Base-by-base conservation (phyloP, 2,888 invertebrate species). In the Masnerella sp. region DNA sequence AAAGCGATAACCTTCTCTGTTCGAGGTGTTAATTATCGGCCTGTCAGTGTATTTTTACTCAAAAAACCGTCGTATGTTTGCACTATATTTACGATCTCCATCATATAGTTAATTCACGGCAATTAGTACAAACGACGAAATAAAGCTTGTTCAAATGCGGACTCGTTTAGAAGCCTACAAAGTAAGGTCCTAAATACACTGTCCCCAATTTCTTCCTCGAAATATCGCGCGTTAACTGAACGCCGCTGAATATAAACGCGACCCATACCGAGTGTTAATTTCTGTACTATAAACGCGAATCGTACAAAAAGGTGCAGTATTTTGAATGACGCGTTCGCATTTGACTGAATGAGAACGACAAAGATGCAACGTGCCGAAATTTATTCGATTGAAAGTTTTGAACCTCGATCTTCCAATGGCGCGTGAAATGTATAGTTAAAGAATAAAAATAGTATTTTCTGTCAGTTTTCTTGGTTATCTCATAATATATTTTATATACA, bases 1-100 rank as follows among this genome's bases (percentile, higher is more conserved):
- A 32, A 49, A 49, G 49, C 32, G 34, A 49, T 49, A 52, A 40
- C 15, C 36, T 40, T 38, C n/a, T 38, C 28, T 38, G 9, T 51
- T n/a, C 11, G 17, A 38, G 11, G 25, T 40, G 40, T 38, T 52
- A 51, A 52, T 40, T 25, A 52, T 38, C 12, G 4, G 2, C 5
- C 11, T 12, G 40, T 28, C 22, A 9, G 8, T 14, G 5, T 14
- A 14, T 38, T 51, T 36, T 36, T 12, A 20, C 20, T 28, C 11
- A n/a, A 38, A 36, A 17, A 52, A 8, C 20, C n/a, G 14, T 36
- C 28, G 28, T 5, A 54, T 36, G 30, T 54, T 40, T 18, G 12
- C 30, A 20, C 30, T 9, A 7, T 30, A 42, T 56, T 32, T 56
- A 32, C 18, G 54, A 18, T 20, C 30, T 17, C 14, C 30, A 18